These are phyloP conservation scores for Ferrisia virgata DNA, from an alignment of 2,888 invertebrate species.

Conservation along the genomic window DNA sequence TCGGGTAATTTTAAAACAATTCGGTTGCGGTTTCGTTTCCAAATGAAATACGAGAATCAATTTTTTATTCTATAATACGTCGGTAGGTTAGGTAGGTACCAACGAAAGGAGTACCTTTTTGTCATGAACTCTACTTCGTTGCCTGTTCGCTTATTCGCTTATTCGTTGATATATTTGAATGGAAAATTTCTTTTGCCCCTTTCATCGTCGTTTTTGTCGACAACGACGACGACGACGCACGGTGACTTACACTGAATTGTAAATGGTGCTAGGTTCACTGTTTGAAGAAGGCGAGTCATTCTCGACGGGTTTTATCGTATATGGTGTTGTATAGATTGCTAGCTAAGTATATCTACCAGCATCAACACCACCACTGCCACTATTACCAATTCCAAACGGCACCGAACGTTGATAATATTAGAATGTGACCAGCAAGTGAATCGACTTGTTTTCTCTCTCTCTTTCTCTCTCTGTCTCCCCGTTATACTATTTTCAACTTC, in stretches of 20 bases:
- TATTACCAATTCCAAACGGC: too few relatives aligned
- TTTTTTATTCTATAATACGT: neutral
- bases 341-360: too few relatives aligned
- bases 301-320: neutral
- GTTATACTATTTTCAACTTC: too few relatives aligned
- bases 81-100: too few relatives aligned
- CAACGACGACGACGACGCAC: neutral
- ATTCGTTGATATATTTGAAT: neutral
- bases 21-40: neutral
- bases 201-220: neutral
- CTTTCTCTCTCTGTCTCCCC: neutral
- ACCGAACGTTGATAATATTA: slow-evolving; percentile 1
- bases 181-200: neutral
- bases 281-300: neutral
- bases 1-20: neutral
- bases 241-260: neutral
- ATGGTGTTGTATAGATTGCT: too few relatives aligned
- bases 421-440: neutral
- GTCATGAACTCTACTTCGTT: neutral
- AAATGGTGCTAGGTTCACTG: neutral
- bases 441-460: neutral
- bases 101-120: neutral
- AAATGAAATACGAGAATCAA: neutral
- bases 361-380: too few relatives aligned
- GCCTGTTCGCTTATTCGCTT: neutral